Percentiles rank a stretch among this genome's conserved stretches.
Evolutionary conservation across 2,888 invertebrate species (phyloP).

Genomic region (Chloroclystis v-ata): DNA sequence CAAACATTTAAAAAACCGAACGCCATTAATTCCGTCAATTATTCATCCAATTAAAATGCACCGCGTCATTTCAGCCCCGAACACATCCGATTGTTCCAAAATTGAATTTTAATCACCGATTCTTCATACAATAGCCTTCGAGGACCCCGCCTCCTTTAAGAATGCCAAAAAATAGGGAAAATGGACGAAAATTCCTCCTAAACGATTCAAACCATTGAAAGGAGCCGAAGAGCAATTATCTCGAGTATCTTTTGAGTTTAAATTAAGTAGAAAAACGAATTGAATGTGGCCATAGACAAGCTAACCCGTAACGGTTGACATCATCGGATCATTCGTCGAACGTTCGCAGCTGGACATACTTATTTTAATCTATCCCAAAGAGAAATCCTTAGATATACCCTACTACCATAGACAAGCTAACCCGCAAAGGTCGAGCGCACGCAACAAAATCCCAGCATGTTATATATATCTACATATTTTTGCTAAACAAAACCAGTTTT

Average conservation of each 20-base stretch:
- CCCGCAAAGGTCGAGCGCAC: conserved; percentile 64
- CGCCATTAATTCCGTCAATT: conserved; percentile 42
- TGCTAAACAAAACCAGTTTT: conserved; percentile 68
- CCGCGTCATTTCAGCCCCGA: conserved; percentile 55
- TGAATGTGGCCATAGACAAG: conserved; percentile 40
- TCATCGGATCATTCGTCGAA: too few species aligned
- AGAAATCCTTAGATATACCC: too few species aligned
- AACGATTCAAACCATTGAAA: conserved; percentile 48
- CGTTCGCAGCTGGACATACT: too few species aligned
- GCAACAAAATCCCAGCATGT: conserved; percentile 41
- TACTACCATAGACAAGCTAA: conserved; percentile 53
- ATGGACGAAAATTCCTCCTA: conserved; percentile 65
- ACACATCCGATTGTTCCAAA: conserved; percentile 75
- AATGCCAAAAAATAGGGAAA: conserved; percentile 75
- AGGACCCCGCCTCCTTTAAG: conserved; percentile 41
- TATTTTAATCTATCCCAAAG: too few species aligned
- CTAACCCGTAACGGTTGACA: conserved; percentile 61
- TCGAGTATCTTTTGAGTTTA: conserved; percentile 78
- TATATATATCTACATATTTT: conserved; percentile 49
- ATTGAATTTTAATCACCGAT: conserved; percentile 78
- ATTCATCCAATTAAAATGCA: conserved; percentile 75
- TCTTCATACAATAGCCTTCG: conserved; percentile 65
- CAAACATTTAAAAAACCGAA: conserved; percentile 32
- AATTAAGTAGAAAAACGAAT: conserved; percentile 71
- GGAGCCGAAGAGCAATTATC: conserved; percentile 64